Base-by-base conservation (phyloP, 2,113 vertebrate species). In the Acrocephalus kingi region DNA sequence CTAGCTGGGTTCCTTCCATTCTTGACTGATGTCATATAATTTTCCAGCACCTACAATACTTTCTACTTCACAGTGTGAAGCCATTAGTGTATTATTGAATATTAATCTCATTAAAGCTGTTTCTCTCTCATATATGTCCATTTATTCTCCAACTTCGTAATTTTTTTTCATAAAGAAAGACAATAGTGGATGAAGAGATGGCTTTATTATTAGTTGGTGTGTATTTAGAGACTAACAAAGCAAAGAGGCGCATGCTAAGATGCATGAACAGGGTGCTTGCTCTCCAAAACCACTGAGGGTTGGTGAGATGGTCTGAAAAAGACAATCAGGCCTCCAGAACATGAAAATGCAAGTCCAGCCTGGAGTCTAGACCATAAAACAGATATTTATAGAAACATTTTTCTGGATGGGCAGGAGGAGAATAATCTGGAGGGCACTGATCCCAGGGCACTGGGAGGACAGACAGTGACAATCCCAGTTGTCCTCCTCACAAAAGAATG, bases 31-130 rank as follows among this genome's bases (percentile, higher is more conserved):
- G 59, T 45, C 5, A 52, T 43, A 6, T 12, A 64, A 43, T 43
- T 90, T 90, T 90, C 85, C 68, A 92, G 27, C 67, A 88, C 76
- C 75, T 93, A 78, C 75, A 92, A 76, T 21, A 27, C 23, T 92
- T 94, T 79, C 37, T 77, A 16, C 15, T 90, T 90, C 67, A 30
- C 55, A 54, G 7, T 39, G 30, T 58, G 59, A 84, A 81, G 31
- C 27, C 28, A 43, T 80, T 79, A 61, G 46, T 21, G 30, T 27
- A 19, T 74, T 66, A 80, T 33, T 92, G 66, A 87, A 77, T 74
- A 86, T 62, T 74, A 69, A 83, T 75, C 17, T 79, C 52, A 75
- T 54, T 55, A 76, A 90, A 90, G 18, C 20, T 45, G 8, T 11
- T 82, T 84, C 59, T 93, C 10, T 52, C 39, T 64, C 75, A 46